These are phyloP conservation scores for Polyergus mexicanus DNA, from an alignment of 1,140 invertebrate species.

Conservation along the genomic window DNA sequence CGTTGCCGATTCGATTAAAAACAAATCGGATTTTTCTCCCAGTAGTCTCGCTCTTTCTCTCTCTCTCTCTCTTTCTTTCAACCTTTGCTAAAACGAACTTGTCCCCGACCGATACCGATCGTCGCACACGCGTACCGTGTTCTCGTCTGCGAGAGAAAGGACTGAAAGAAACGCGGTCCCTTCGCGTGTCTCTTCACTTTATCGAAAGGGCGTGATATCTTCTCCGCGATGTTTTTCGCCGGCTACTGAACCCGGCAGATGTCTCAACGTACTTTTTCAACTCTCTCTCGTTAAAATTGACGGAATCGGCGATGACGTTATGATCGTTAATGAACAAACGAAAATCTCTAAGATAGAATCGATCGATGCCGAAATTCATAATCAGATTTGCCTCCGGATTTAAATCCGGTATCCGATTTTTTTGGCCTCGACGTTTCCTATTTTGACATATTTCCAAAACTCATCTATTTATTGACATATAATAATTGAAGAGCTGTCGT, in stretches of 20 bases:
- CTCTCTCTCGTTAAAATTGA: slow-evolving; percentile 33
- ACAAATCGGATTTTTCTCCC: slow-evolving; percentile 73
- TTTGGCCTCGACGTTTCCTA: neutral
- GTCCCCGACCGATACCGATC: slow-evolving; percentile 69
- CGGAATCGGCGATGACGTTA: slow-evolving; percentile 9
- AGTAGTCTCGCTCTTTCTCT: neutral
- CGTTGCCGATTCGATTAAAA: slow-evolving; percentile 74
- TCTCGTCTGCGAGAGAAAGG: slow-evolving; percentile 47
- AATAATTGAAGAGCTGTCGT: neutral
- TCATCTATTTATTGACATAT: neutral
- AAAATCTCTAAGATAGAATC: neutral
- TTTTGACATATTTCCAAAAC: neutral
- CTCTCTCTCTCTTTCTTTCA: neutral
- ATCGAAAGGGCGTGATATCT: slow-evolving; percentile 66
- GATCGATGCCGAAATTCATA: neutral
- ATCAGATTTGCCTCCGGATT: no score
- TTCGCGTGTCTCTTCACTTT: slow-evolving; percentile 60
- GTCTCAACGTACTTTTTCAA: slow-evolving; percentile 67
- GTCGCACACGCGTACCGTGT: slow-evolving; percentile 64
- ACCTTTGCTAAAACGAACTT: slow-evolving; percentile 61
- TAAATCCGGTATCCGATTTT: neutral
- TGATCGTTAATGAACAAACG: slow-evolving; percentile 25
- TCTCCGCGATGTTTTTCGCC: slow-evolving; percentile 26
- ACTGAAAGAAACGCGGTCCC: slow-evolving; percentile 49
- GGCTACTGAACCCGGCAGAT: slow-evolving; percentile 66